Conservation (phyloP, 1,140 invertebrate genomes). For the Protaetia brevitarsis region DNA sequence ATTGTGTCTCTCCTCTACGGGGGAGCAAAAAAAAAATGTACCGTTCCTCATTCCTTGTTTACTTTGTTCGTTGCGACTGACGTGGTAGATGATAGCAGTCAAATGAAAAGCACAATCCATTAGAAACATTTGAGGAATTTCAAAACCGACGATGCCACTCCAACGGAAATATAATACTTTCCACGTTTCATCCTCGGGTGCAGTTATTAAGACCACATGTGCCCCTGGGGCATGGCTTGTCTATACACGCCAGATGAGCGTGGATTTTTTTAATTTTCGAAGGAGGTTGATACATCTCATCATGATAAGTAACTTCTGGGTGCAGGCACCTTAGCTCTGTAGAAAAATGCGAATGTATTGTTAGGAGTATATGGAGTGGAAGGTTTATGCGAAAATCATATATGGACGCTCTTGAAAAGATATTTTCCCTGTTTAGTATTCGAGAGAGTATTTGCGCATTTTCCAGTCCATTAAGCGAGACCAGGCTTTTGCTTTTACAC, state of each 20-base stretch:
- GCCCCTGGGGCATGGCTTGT: neutral
- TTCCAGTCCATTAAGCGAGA: constrained; percentile 9
- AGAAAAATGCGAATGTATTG: neutral
- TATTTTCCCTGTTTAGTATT: neutral
- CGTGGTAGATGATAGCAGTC: neutral
- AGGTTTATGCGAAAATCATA: neutral
- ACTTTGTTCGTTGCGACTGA: neutral
- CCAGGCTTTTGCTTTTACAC: neutral
- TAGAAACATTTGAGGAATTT: constrained; percentile 5
- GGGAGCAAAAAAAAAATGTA: neutral
- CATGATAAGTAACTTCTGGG: constrained; percentile 2
- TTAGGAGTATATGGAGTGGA: neutral
- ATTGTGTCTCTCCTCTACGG: neutral
- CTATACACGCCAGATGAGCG: too few relatives aligned
- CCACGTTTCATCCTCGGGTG: neutral
- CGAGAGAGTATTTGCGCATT: neutral
- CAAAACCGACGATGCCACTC: neutral
- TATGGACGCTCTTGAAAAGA: too few relatives aligned
- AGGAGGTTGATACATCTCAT: neutral
- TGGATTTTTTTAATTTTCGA: neutral
- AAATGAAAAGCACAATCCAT: constrained; percentile 4
- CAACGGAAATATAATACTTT: constrained; percentile 5
- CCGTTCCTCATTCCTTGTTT: constrained; percentile 11
- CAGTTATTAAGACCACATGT: constrained; percentile 17
- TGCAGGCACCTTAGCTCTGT: neutral